A percentile compares a stretch with the other conserved stretches of the same genome.
These are phyloP conservation scores for Metalampra italica DNA, from an alignment of 2,888 invertebrate genomes.

Conservation along the genomic window DNA sequence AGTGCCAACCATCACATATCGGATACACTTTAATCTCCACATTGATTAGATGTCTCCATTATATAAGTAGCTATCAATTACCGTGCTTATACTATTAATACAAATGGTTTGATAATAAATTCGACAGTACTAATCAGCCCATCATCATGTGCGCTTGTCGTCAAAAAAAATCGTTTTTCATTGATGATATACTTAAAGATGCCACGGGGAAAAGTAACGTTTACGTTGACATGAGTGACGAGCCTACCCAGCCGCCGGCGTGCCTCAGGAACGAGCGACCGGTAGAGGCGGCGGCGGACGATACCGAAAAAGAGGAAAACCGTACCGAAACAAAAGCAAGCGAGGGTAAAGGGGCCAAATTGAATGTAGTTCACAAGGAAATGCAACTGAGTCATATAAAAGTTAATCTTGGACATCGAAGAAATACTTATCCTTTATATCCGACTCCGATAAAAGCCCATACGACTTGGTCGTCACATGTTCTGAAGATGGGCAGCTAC, in stretches of 20 bases:
- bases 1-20: constrained; percentile 13
- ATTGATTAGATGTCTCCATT: constrained; percentile 66
- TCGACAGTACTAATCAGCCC: constrained; percentile 55
- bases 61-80: constrained; percentile 76
- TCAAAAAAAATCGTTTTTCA: constrained; percentile 63
- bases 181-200: constrained; percentile 62
- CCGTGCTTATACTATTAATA: constrained; percentile 49
- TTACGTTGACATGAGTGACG: constrained; percentile 45
- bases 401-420: constrained; percentile 43
- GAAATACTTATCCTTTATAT: constrained; percentile 60
- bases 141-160: constrained; percentile 68
- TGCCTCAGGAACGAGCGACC: constrained; percentile 24
- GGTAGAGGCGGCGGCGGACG: constrained; percentile 9
- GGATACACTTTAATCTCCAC: constrained; percentile 33
- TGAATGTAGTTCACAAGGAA: constrained; percentile 43
- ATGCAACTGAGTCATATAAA: constrained; percentile 35
- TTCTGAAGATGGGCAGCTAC: constrained; percentile 37
- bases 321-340: not conserved
- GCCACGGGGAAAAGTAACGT: constrained; percentile 36
- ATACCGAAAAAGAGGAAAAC: constrained; percentile 8
- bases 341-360: constrained; percentile 26
- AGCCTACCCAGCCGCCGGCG: constrained; percentile 40
- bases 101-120: constrained; percentile 48
- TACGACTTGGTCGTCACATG: constrained; percentile 43
- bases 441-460: constrained; percentile 58